Conservation (phyloP, 2,797 vertebrate species). For the Dipus sagitta region DNA sequence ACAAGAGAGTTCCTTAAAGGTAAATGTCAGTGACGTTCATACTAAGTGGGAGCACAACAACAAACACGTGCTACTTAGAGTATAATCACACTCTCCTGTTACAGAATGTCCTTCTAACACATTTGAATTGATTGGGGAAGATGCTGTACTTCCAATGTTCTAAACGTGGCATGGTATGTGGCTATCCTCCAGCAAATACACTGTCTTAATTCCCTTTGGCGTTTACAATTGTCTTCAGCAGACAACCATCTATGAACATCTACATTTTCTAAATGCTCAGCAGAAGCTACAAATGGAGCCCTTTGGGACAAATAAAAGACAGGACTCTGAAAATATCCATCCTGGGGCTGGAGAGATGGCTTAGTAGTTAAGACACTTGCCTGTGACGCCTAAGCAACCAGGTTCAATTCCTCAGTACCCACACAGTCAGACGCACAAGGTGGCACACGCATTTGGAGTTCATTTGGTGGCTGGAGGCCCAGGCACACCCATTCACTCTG, state of each 20-base stretch:
- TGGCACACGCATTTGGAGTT: too few relatives aligned
- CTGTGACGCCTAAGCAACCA: too few relatives aligned
- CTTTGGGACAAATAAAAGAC: conserved; percentile 38
- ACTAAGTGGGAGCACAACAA: conserved; percentile 52
- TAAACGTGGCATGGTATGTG: conserved; percentile 52
- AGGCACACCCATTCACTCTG: too few relatives aligned
- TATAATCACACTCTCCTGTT: conserved; percentile 58
- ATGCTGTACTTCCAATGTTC: conserved; percentile 57
- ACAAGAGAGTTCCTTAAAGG: conserved; percentile 34
- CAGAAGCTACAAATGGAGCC: background rate
- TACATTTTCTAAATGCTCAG: background rate
- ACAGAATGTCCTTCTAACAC: conserved; percentile 70
- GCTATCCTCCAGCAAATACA: conserved; percentile 51
- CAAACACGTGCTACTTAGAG: conserved; percentile 67
- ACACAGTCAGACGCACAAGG: too few relatives aligned
- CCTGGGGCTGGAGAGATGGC: background rate
- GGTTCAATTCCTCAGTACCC: too few relatives aligned
- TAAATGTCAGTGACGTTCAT: conserved; percentile 67
- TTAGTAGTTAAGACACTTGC: too few relatives aligned
- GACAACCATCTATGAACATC: conserved; percentile 27
- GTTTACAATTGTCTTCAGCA: conserved; percentile 70
- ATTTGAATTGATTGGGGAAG: conserved; percentile 57
- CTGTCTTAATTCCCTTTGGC: conserved; percentile 48
- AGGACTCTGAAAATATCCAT: background rate
- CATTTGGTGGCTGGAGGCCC: too few relatives aligned